Base-by-base conservation (phyloP, 2,888 invertebrate species). In the Dioctria linearis region DNA sequence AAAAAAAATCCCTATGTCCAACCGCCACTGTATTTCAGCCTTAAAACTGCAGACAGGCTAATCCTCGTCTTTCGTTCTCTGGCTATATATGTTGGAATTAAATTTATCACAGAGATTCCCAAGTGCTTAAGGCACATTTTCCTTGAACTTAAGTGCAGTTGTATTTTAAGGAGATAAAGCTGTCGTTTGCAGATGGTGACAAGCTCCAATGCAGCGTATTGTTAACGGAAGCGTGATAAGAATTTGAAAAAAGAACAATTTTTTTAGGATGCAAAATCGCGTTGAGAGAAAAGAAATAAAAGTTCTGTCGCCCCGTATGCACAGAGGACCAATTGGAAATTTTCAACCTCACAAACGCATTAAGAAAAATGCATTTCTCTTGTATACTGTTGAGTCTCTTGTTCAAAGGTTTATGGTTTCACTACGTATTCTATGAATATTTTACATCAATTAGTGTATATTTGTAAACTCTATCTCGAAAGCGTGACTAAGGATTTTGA, bases 111-210 rank as follows among this genome's bases (percentile, higher is more conserved):
- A 59, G 43, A 75, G 73, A 59, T 75, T 43, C 59, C n/a, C 25
- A 54, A 75, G 59, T 43, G 73, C 73, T 75, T 75, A 75, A 57
- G 73, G 73, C 73, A 75, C 73, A 75, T 75, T 75, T 75, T 75
- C 73, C 11, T 43, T 43, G 9, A 42, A 43, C 59, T 73, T 73
- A 73, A 59, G 54, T 59, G 40, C n/a, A 59, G 59, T 59, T 75
- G 73, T 75, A 75, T 59, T 75, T 75, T 75, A 75, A 75, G 73
- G 59, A 75, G 73, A 75, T 75, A 75, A 75, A 75, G 59, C 73
- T 75, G 73, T 75, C 73, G 73, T 75, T 75, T 75, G 73, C 73
- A 75, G 73, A 75, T 75, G 73, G 73, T 75, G 73, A 75, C 73
- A 75, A 75, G 59, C 73, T 75, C 42, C 42, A 75, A 75, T 75